phyloP scores from a whole-genome alignment of 2,113 vertebrate genomes.

The Phainopepla nitens region DNA sequence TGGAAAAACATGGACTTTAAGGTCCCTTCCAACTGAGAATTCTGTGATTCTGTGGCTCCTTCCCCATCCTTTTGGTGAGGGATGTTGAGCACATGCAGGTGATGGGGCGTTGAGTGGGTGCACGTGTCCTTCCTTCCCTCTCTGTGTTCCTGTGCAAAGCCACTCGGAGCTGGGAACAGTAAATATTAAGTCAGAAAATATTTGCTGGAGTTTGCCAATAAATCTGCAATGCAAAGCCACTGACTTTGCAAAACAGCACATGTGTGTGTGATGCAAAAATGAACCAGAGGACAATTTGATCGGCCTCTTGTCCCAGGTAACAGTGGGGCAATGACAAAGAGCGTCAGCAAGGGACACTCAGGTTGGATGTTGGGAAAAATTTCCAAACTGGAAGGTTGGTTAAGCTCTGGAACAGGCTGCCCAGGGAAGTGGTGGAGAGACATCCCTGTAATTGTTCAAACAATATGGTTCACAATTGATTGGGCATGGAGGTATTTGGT shows the following conservation, averaged over 20 bases:
- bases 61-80: neutral
- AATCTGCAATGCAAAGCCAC: neutral
- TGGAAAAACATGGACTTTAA: neutral
- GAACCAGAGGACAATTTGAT: neutral
- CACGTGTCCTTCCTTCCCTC: neutral
- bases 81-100: neutral
- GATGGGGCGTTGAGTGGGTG: neutral
- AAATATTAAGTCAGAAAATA: neutral
- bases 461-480: neutral
- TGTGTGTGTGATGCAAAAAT: neutral
- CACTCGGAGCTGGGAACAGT: neutral
- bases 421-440: neutral
- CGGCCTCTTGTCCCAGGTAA: neutral
- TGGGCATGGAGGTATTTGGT: neutral
- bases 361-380: neutral
- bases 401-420: neutral
- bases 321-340: neutral
- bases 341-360: neutral
- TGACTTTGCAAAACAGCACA: neutral
- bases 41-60: neutral
- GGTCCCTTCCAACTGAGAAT: neutral
- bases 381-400: neutral
- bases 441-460: neutral
- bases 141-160: neutral
- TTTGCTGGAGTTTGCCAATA: neutral